A percentile compares a stretch with the other conserved stretches of the same genome.
These are phyloP conservation scores for Phrynocephalus forsythii DNA, from an alignment of 2,797 vertebrate species.

Conservation along the genomic window DNA sequence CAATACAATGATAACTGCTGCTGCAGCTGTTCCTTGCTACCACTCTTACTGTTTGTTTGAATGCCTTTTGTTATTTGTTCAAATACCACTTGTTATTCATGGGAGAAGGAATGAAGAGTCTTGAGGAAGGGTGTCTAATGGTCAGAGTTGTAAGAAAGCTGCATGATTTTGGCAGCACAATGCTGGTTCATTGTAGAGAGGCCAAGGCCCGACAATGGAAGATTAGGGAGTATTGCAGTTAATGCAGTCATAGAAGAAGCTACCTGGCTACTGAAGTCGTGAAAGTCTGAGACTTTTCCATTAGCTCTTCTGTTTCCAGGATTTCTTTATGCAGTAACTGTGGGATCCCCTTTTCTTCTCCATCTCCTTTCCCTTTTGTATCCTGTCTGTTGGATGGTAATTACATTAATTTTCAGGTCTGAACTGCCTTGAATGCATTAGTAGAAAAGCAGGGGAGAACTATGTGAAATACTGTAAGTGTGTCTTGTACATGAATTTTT, in stretches of 20 bases:
- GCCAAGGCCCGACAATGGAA: neutral
- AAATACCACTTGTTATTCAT: neutral
- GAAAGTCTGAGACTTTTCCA: neutral
- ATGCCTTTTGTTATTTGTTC: neutral
- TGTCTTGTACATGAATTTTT: neutral
- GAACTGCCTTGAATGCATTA: neutral
- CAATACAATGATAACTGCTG: neutral
- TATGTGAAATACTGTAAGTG: neutral
- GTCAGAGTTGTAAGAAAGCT: neutral
- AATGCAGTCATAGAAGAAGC: neutral
- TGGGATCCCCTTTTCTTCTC: neutral
- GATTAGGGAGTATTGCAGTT: neutral
- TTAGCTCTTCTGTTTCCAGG: too few species aligned
- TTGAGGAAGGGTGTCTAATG: neutral
- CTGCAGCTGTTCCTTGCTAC: neutral
- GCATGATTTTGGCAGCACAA: neutral
- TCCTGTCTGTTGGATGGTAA: neutral
- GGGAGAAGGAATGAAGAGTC: neutral
- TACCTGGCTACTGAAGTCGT: neutral
- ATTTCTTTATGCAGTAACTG: neutral
- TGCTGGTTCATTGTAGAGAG: neutral
- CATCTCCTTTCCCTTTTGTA: neutral
- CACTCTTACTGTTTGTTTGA: neutral
- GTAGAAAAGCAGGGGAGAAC: neutral
- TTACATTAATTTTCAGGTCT: neutral